phyloP scores from a whole-genome alignment of 1,140 invertebrate genomes.

The Agrilus planipennis region DNA sequence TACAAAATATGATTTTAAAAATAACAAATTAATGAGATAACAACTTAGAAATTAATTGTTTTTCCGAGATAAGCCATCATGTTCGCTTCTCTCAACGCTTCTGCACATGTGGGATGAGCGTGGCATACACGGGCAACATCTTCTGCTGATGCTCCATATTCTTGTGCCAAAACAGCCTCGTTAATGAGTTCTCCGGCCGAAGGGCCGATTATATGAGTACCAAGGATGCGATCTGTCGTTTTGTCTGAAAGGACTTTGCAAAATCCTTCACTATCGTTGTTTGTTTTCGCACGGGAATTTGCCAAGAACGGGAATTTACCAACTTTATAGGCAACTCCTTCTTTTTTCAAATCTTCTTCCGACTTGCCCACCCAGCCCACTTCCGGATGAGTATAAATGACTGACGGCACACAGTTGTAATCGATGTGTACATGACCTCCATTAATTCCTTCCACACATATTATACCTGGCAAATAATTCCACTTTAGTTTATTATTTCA shows the following conservation, averaged over 20 bases:
- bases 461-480: constrained; percentile 66
- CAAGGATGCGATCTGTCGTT: constrained; percentile 80
- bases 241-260: constrained; percentile 93
- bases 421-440: constrained; percentile 91
- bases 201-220: constrained; percentile 96
- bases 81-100: constrained; percentile 96
- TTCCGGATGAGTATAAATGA: constrained; percentile 98
- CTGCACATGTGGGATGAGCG: constrained; percentile 98
- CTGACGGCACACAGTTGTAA: constrained; percentile 98
- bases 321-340: constrained; percentile 86
- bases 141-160: constrained; percentile 97
- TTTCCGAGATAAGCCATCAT: constrained; percentile 92
- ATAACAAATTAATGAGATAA: too few relatives aligned
- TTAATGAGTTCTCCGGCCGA: constrained; percentile 93
- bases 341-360: constrained; percentile 94
- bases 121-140: constrained; percentile 97
- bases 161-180: constrained; percentile 95
- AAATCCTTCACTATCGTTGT: constrained; percentile 94
- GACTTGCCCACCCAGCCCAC: constrained; percentile 98
- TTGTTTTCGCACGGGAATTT: constrained; percentile 97
- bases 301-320: constrained; percentile 98
- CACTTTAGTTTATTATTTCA: too few relatives aligned
- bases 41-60: constrained; percentile 88
- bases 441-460: constrained; percentile 93
- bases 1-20: too few relatives aligned